Base-by-base conservation (phyloP, 2,797 vertebrate genomes). In the Craterocephalus amniculus region DNA sequence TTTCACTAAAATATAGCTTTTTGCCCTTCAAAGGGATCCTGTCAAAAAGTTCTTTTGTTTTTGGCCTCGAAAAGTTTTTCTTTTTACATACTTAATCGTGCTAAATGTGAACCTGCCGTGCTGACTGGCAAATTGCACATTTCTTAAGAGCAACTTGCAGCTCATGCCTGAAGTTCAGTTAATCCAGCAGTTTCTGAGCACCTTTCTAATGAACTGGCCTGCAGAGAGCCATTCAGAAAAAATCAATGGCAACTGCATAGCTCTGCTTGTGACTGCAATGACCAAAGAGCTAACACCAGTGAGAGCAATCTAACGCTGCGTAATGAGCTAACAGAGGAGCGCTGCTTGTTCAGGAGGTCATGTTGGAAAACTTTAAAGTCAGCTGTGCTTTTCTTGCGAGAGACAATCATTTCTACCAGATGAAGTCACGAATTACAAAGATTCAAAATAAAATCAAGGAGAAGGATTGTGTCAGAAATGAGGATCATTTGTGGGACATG, bases 181-280 rank as follows among this genome's bases (percentile, higher is more conserved):
- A 91, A 92, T 90, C 81, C 80, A 87, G 81, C 74, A 75, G 81
- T 82, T 68, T 81, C 78, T 77, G 74, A 87, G 72, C 78, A 70
- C 79, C 81, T 80, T 72, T 78, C 74, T 89, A 87, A 92, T 90
- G 88, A 92, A 92, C 87, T 89, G 77, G 78, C 86, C 84, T 66
- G 80, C 83, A 88, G 86, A 88, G 76, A 72, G 78, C 76, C 82
- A 79, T 84, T 88, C 89, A 92, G 79, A 88, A 89, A 84, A 93
- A 95, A 94, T 94, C 93, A 93, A 94, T 94, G 89, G 64, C 68
- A 58, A 75, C 75, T 82, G 84, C 79, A 83, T 73, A 78, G 79
- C 87, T 83, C 82, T 79, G 76, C 83, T 82, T 84, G 85, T 81
- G 87, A 85, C 79, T 81, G 83, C 84, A 91, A 87, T 84, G 88